These are phyloP conservation scores for mouse (Mus musculus) DNA, from an alignment of 2,113 vertebrate species.

Conservation along the genomic window GRCm39 chr3:154073001-154073500, in stretches of 20 bases:
- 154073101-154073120: slow-evolving; percentile 83
- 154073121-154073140: slow-evolving; percentile 85
- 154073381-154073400: neutral
- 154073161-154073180: slow-evolving; percentile 94
- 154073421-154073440: slow-evolving; percentile 64
- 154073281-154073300: slow-evolving; percentile 80
- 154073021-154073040: too few relatives aligned
- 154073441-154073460: slow-evolving; percentile 54
- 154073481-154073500: slow-evolving; percentile 19
- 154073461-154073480: slow-evolving; percentile 22
- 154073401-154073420: slow-evolving; percentile 20
- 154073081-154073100: slow-evolving; percentile 80
- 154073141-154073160: slow-evolving; percentile 81
- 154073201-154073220: slow-evolving; percentile 87
- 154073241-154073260: slow-evolving; percentile 88
- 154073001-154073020: too few relatives aligned
- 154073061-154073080: neutral
- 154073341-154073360: slow-evolving; percentile 45
- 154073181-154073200: slow-evolving; percentile 88
- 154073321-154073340: slow-evolving; percentile 66
- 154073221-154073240: slow-evolving; percentile 86
- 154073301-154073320: slow-evolving; percentile 75
- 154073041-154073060: neutral
- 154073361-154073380: slow-evolving; percentile 4
- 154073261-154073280: slow-evolving; percentile 82